Evolutionary conservation across 2,888 invertebrate species (phyloP).

Genomic region (Idaea aversata): DNA sequence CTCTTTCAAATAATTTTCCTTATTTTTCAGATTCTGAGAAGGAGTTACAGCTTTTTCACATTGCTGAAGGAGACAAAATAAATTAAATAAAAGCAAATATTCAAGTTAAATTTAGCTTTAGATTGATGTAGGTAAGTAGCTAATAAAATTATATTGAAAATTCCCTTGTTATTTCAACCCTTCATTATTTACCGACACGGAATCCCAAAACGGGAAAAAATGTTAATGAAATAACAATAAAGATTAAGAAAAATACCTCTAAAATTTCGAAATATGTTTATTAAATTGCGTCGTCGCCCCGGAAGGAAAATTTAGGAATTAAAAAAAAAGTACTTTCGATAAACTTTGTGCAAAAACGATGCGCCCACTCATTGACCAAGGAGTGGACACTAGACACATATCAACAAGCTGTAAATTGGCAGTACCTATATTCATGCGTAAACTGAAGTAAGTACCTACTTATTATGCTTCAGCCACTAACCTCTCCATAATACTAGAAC

Average conservation of each 20-base stretch:
- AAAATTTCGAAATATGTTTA: conserved; percentile 5
- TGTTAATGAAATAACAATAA: conserved; percentile 35
- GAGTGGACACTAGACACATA: too few species aligned
- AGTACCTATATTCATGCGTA: too few species aligned
- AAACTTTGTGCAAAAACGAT: too few species aligned
- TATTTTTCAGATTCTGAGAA: conserved; percentile 52
- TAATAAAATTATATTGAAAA: conserved; percentile 12
- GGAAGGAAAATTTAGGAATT: not conserved
- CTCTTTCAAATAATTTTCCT: conserved; percentile 7
- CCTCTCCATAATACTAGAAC: too few species aligned
- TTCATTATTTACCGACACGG: conserved; percentile 25
- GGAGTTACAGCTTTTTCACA: conserved; percentile 62
- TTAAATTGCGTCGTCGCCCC: not conserved
- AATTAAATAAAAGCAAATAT: conserved; percentile 4
- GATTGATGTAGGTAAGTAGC: not conserved
- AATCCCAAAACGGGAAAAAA: conserved; percentile 30
- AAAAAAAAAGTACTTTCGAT: too few species aligned
- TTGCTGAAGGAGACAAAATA: conserved; percentile 49
- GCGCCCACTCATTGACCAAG: too few species aligned
- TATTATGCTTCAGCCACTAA: too few species aligned
- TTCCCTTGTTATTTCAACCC: conserved; percentile 18
- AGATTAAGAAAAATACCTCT: conserved; percentile 15
- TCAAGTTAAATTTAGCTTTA: not conserved
- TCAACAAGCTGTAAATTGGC: too few species aligned
- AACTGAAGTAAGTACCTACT: too few species aligned